Conservation (phyloP, 2,797 vertebrate species). For the Adelosebastes latens region DNA sequence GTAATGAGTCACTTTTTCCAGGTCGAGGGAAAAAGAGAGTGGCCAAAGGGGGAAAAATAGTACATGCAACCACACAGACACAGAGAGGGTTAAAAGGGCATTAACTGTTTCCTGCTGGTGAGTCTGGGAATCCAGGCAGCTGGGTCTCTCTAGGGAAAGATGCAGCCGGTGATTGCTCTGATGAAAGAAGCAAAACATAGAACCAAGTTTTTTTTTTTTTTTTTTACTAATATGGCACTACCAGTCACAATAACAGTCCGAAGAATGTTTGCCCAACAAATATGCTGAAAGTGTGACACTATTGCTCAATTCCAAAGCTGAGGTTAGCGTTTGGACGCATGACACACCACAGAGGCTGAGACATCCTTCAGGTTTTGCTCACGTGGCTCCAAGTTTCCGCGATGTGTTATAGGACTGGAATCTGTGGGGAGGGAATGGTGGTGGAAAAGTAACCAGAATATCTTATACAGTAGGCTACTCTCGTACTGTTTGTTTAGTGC, state of each 20-base stretch:
- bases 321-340: constrained; percentile 53
- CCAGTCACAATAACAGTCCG: constrained; percentile 27
- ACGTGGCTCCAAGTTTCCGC: constrained; percentile 42
- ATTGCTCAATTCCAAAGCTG: constrained; percentile 49
- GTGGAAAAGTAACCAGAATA: not conserved
- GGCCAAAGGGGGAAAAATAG: not conserved
- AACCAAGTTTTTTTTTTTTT: constrained; percentile 18
- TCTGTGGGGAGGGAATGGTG: constrained; percentile 7
- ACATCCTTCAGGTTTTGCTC: constrained; percentile 38
- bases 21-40: constrained; percentile 29
- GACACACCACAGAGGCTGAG: constrained; percentile 49
- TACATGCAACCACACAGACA: constrained; percentile 19
- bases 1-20: constrained; percentile 74
- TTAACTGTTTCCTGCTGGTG: constrained; percentile 61
- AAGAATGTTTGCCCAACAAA: constrained; percentile 39
- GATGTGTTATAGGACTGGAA: constrained; percentile 30
- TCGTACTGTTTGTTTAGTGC: not conserved
- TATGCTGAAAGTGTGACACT: constrained; percentile 21
- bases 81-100: constrained; percentile 59
- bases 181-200: constrained; percentile 54
- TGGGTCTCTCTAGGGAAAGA: constrained; percentile 43
- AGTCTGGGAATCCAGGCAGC: constrained; percentile 57
- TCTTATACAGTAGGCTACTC: not conserved
- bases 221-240: not conserved
- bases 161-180: constrained; percentile 4